Conservation (phyloP, 2,888 invertebrate genomes). For the Itoplectis maculator region DNA sequence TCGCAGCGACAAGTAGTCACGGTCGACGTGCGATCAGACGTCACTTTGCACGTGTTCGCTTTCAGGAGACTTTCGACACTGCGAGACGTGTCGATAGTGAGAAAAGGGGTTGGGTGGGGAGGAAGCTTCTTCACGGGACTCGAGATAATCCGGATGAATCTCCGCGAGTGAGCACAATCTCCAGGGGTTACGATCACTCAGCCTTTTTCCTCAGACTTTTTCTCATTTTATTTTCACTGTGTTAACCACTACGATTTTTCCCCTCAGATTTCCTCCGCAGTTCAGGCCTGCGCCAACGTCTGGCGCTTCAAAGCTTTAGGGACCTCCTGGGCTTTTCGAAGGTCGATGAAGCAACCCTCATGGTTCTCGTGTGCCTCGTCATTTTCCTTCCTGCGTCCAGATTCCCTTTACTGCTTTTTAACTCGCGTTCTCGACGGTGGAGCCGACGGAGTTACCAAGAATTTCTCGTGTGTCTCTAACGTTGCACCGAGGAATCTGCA, state of each 20-base stretch:
- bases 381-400: neutral
- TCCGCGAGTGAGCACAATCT: neutral
- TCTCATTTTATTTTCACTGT: neutral
- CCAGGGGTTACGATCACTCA: conserved; percentile 3
- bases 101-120: too few species aligned
- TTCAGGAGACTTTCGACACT: neutral
- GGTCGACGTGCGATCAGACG: conserved; percentile 17
- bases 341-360: conserved; percentile 19
- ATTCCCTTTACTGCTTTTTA: neutral
- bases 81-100: neutral
- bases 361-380: neutral
- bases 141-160: neutral
- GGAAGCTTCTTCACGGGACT: conserved; percentile 4
- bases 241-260: neutral
- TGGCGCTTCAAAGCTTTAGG: neutral
- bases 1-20: conserved; percentile 16
- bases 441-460: neutral
- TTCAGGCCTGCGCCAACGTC: conserved; percentile 5
- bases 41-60: neutral
- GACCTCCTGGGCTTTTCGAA: neutral
- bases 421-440: neutral
- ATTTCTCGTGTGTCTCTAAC: too few species aligned
- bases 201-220: neutral
- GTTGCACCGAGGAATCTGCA: too few species aligned
- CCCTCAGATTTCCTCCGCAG: neutral